A percentile compares a stretch with the other conserved stretches of the same genome.
Evolutionary conservation across 2,888 invertebrate species (phyloP).

Genomic region (Mycogona germanica): DNA sequence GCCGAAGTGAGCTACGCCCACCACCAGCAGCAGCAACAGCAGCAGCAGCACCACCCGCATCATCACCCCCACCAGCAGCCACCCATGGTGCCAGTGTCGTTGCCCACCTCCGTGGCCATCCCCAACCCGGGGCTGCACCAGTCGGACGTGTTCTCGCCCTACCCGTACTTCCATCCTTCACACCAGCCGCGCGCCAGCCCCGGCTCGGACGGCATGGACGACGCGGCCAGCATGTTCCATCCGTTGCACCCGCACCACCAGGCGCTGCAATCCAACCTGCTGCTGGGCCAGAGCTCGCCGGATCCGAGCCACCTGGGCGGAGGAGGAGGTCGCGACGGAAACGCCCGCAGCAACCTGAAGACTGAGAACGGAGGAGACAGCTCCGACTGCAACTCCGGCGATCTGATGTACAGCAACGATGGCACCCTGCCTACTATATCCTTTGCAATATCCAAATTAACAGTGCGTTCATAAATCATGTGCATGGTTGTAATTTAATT

Average conservation of each 20-base stretch:
- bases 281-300: slow-evolving; percentile 37
- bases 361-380: slow-evolving; percentile 57
- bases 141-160: slow-evolving; percentile 84
- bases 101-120: slow-evolving; percentile 92
- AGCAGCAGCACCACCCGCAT: too few relatives aligned
- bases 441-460: slow-evolving; percentile 53
- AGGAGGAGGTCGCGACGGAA: background rate
- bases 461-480: too few relatives aligned
- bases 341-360: slow-evolving; percentile 20
- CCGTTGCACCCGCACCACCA: slow-evolving; percentile 8
- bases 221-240: slow-evolving; percentile 16
- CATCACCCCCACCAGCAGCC: slow-evolving; percentile 43
- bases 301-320: slow-evolving; percentile 50
- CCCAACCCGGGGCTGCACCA: slow-evolving; percentile 92
- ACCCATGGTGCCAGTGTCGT: slow-evolving; percentile 72
- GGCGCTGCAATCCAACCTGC: slow-evolving; percentile 45
- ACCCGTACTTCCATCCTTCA: slow-evolving; percentile 85
- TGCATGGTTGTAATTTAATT: too few relatives aligned
- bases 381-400: slow-evolving; percentile 83
- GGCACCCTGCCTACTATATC: slow-evolving; percentile 92
- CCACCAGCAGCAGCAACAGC: slow-evolving; percentile 38
- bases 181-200: slow-evolving; percentile 43
- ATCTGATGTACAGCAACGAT: slow-evolving; percentile 69
- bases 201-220: slow-evolving; percentile 34
- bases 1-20: slow-evolving; percentile 45